Evolutionary conservation across 2,888 invertebrate species (phyloP).

Genomic region (Ethmia dodecea): DNA sequence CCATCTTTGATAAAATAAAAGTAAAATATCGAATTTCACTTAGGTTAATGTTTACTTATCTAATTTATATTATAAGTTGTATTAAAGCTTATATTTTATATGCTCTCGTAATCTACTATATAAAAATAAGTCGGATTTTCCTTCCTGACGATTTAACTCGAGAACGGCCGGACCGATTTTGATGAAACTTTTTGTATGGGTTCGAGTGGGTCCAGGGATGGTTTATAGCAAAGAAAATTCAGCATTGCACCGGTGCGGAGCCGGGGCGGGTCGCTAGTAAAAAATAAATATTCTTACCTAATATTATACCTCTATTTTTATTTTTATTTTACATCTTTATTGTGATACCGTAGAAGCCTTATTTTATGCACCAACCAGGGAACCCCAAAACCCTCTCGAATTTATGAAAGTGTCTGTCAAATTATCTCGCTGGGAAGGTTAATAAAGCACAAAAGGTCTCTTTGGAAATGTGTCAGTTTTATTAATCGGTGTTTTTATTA

Average conservation of each 20-base stretch:
- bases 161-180: too few relatives aligned
- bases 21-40: too few relatives aligned
- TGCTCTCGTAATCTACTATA: too few relatives aligned
- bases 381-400: conserved; percentile 33
- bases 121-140: too few relatives aligned
- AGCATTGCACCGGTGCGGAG: background rate
- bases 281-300: conserved; percentile 49
- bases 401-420: conserved; percentile 60
- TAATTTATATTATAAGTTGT: too few relatives aligned
- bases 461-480: conserved; percentile 40
- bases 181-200: background rate
- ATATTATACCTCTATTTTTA: conserved; percentile 20
- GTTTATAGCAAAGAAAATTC: conserved; percentile 1
- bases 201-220: background rate
- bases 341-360: too few relatives aligned
- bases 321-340: too few relatives aligned
- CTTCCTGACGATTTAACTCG: too few relatives aligned
- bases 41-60: too few relatives aligned
- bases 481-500: conserved; percentile 22
- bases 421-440: conserved; percentile 43
- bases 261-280: conserved; percentile 24
- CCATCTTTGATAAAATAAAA: too few relatives aligned
- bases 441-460: conserved; percentile 40
- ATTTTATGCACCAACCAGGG: too few relatives aligned
- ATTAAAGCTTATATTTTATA: too few relatives aligned